Conservation (phyloP, 92 coral and sea anemone genomes). For the Diadumene lineata region DNA sequence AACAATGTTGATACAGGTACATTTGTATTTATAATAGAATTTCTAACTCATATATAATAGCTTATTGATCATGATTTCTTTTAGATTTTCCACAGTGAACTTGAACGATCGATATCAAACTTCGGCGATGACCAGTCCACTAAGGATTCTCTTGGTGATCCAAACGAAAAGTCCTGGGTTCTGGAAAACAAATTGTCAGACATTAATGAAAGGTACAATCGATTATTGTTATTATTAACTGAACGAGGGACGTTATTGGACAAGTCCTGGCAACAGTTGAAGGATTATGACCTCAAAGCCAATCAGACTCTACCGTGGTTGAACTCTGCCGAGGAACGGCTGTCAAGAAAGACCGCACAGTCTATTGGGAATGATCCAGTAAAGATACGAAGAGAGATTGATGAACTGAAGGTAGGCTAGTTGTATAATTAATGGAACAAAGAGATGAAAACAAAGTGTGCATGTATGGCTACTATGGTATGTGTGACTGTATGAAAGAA, state of each 20-base stretch:
- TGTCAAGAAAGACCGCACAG: conserved; percentile 82
- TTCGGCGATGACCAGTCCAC: conserved; percentile 68
- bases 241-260: conserved; percentile 88
- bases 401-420: conserved; percentile 82
- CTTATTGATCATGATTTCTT: background rate
- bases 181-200: conserved; percentile 98
- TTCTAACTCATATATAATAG: too few species aligned
- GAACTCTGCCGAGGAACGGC: conserved; percentile 78
- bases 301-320: conserved; percentile 93
- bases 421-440: too few species aligned
- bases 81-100: conserved; percentile 95
- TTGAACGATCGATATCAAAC: conserved; percentile 86
- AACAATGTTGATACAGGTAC: too few species aligned
- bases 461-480: too few species aligned
- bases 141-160: conserved; percentile 64
- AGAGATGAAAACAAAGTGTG: too few species aligned
- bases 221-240: conserved; percentile 78
- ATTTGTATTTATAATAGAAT: too few species aligned
- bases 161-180: conserved; percentile 99
- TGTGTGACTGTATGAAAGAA: too few species aligned
- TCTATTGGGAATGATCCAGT: conserved; percentile 72
- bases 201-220: conserved; percentile 96
- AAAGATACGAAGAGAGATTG: conserved; percentile 60
- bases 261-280: conserved; percentile 93
- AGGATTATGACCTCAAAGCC: conserved; percentile 90